phyloP scores from a whole-genome alignment of 2,888 invertebrate species.

The Lomographa bimaculata region DNA sequence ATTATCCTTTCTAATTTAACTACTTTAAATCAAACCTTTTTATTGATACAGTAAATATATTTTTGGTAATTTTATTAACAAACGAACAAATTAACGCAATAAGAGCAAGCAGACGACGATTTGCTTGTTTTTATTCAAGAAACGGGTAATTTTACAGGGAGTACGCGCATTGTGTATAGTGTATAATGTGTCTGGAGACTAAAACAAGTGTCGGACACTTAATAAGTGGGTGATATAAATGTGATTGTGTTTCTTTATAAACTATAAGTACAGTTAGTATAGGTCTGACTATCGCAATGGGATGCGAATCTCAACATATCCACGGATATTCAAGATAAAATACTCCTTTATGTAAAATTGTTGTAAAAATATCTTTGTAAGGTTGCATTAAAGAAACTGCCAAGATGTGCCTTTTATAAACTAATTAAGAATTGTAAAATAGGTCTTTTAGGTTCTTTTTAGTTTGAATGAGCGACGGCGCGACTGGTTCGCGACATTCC shows the following conservation, averaged over 20 bases:
- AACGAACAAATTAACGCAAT: conserved; percentile 41
- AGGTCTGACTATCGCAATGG: conserved; percentile 49
- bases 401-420: conserved; percentile 80
- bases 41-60: no score
- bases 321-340: conserved; percentile 38
- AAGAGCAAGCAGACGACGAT: conserved; percentile 57
- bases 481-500: conserved; percentile 74
- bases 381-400: conserved; percentile 68
- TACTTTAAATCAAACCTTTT: no score
- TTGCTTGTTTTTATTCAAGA: conserved; percentile 61
- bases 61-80: conserved; percentile 10
- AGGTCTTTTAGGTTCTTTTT: conserved; percentile 43
- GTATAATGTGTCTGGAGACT: conserved; percentile 67
- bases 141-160: conserved; percentile 53
- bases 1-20: no score
- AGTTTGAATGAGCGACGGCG: conserved; percentile 44
- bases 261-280: conserved; percentile 74
- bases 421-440: conserved; percentile 49
- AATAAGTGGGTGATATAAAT: conserved; percentile 79
- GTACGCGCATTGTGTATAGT: conserved; percentile 59
- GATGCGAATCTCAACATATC: conserved; percentile 28
- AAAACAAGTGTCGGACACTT: conserved; percentile 39
- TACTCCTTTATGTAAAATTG: conserved; percentile 69
- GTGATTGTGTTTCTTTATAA: conserved; percentile 79
- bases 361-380: conserved; percentile 61